Base-by-base conservation (phyloP, 2,797 vertebrate species). In the Rhabdomys pumilio region DNA sequence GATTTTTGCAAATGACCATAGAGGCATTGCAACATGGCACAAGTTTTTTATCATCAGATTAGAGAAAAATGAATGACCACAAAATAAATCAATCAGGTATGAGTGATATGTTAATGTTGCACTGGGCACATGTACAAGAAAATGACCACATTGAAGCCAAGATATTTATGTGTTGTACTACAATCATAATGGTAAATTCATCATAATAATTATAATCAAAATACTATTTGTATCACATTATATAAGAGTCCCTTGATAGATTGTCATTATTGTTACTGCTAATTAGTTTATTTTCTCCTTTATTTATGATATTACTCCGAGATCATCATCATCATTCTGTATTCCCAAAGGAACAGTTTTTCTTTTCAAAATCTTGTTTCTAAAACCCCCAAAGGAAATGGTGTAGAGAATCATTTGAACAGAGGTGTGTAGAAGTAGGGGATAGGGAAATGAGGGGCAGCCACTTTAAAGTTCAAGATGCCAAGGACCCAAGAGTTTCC, bases 301-400 rank as follows among this genome's bases (percentile, higher is more conserved):
- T 50, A 7, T 73, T 72, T n/a, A 50, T 91, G 38, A 75, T 59
- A 53, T 6, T 59, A 0, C 22, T n/a, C 1, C 10, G 10, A 83
- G 44, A 90, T 72, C 59, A 82, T 89, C 69, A 73, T 85, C 22
- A 83, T 80, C 38, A 73, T n/a, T 55, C 73, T 76, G 2, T 1
- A 10, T 76, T 96, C 89, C 50, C 81, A 94, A 93, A 67, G 19
- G 41, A 93, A 3, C 15, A 81, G 65, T 55, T 92, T 90, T 96
- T n/a, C n/a, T 90, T 95, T n/a, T 85, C 59, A 94, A 12, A 89
- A 59, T 47, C 53, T 24, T 79, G 15, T 93, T 94, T 95, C 24
- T 77, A 65, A 93, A 87, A 75, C 1, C 11, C 38, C 50, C 85
- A 11, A 11, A 47, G 65, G 79, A 50, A 89, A 93, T 84, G 14